Evolutionary conservation across 1,140 invertebrate species (phyloP).

Genomic region (Habropoda laboriosa): DNA sequence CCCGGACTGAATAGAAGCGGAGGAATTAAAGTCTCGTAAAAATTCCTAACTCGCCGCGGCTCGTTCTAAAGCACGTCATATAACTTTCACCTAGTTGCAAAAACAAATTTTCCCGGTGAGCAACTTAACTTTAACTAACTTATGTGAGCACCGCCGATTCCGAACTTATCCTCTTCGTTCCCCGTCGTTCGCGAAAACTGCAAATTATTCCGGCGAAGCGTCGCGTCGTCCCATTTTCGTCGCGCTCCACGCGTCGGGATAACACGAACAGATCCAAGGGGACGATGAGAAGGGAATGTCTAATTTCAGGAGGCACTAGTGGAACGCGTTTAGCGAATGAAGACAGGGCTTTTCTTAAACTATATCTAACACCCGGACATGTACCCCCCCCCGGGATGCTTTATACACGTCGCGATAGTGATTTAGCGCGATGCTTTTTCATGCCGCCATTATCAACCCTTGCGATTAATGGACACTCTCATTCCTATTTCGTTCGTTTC

Average conservation of each 20-base stretch:
- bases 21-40: neutral
- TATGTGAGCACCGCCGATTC: constrained; percentile 47
- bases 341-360: neutral
- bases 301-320: constrained; percentile 28
- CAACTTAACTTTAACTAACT: constrained; percentile 63
- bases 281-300: constrained; percentile 31
- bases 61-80: constrained; percentile 16
- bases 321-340: neutral
- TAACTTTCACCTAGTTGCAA: constrained; percentile 25
- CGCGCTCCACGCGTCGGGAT: constrained; percentile 17
- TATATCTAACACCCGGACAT: neutral
- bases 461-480: too few relatives aligned
- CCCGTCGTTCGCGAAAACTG: constrained; percentile 49
- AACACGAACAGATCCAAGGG: constrained; percentile 20
- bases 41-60: constrained; percentile 1
- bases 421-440: neutral
- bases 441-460: too few relatives aligned
- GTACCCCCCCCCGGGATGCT: neutral
- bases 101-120: constrained; percentile 45
- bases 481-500: too few relatives aligned
- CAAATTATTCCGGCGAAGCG: constrained; percentile 35
- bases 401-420: neutral
- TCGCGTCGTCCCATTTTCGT: constrained; percentile 19
- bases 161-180: constrained; percentile 51
- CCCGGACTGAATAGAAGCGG: neutral